phyloP scores from a whole-genome alignment of 2,797 vertebrate species.

The Pyrocephalus nanus region DNA sequence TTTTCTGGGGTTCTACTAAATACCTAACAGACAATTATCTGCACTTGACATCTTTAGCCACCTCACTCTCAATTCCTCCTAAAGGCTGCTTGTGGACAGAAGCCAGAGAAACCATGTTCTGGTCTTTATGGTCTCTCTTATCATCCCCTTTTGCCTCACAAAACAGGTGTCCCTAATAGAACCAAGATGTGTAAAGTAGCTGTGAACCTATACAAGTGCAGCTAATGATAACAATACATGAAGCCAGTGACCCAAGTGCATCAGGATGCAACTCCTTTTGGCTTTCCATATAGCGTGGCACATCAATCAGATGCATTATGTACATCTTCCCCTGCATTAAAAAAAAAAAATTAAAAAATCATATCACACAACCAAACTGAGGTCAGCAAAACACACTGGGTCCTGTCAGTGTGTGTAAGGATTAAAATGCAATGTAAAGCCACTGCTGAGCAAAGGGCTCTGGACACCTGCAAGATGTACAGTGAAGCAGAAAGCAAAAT shows the following conservation, averaged over 20 bases:
- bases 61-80: background rate
- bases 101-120: constrained; percentile 6
- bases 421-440: background rate
- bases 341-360: background rate
- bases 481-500: background rate
- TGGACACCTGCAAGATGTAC: background rate
- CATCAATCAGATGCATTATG: background rate
- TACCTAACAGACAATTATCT: background rate
- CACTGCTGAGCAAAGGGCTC: background rate
- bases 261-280: background rate
- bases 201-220: background rate
- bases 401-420: background rate
- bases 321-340: background rate
- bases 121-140: background rate
- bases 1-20: background rate
- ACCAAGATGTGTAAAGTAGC: background rate
- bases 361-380: background rate
- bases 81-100: background rate
- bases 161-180: background rate
- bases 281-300: background rate
- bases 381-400: background rate
- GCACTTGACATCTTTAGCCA: background rate
- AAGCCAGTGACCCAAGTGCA: background rate
- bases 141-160: background rate
- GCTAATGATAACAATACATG: background rate